These are phyloP conservation scores for Zaprionus bogoriensis DNA, from an alignment of 2,888 invertebrate species.

Conservation along the genomic window DNA sequence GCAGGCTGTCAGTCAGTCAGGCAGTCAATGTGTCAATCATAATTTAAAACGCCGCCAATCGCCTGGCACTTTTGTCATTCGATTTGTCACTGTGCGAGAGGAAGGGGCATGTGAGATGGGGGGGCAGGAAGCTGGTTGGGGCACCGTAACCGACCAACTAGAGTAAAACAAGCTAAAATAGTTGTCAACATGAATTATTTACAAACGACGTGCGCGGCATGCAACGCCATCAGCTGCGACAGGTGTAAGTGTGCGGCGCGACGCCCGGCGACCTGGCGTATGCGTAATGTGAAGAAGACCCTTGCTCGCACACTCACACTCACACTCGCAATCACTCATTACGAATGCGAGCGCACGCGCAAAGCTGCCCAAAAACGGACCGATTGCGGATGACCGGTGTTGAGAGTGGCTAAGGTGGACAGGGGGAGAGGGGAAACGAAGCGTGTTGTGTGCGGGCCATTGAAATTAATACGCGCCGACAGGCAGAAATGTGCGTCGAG, in stretches of 20 bases:
- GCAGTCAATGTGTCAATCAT: conserved; percentile 76
- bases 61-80: conserved; percentile 33
- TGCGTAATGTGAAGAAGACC: conserved; percentile 47
- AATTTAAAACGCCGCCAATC: conserved; percentile 61
- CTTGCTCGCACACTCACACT: conserved; percentile 2
- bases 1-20: conserved; percentile 37
- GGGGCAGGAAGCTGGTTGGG: neutral
- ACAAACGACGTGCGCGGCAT: conserved; percentile 72
- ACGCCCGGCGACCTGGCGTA: conserved; percentile 35
- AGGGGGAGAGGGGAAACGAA: neutral
- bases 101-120: neutral
- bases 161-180: conserved; percentile 72
- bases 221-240: conserved; percentile 34
- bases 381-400: conserved; percentile 40
- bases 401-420: neutral
- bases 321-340: conserved; percentile 50
- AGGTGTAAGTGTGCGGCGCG: conserved; percentile 47
- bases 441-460: conserved; percentile 31
- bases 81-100: conserved; percentile 42
- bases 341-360: conserved; percentile 72
- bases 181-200: conserved; percentile 79
- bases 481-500: conserved; percentile 68
- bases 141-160: conserved; percentile 54
- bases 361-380: conserved; percentile 69
- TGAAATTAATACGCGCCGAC: conserved; percentile 75